These are phyloP conservation scores for Oxyscelio sp. DNA, from an alignment of 2,888 invertebrate species.

Conservation along the genomic window DNA sequence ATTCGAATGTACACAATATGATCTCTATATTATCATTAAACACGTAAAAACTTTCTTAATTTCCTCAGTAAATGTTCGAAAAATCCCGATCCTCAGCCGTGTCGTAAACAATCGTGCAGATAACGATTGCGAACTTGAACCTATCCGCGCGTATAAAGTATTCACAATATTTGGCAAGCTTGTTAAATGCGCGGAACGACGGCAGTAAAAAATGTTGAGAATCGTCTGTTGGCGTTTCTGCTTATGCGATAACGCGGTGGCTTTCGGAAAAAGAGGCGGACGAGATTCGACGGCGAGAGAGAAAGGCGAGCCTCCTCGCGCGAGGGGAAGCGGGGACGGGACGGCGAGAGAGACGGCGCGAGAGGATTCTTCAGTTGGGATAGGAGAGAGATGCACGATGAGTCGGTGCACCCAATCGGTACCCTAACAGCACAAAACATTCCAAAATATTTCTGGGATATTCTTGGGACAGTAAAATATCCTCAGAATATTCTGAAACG, in stretches of 20 bases:
- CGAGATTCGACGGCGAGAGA: too few relatives aligned
- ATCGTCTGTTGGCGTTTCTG: slow-evolving; percentile 44
- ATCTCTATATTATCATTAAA: slow-evolving; percentile 57
- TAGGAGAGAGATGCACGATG: too few relatives aligned
- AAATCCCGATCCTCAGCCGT: slow-evolving; percentile 28
- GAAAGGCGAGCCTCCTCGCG: too few relatives aligned
- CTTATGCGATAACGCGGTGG: slow-evolving; percentile 26
- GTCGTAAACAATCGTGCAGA: slow-evolving; percentile 47
- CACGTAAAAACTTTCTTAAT: slow-evolving; percentile 56
- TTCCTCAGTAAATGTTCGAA: slow-evolving; percentile 20
- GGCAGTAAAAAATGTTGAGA: slow-evolving; percentile 60
- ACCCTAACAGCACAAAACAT: too few relatives aligned
- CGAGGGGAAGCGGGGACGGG: too few relatives aligned
- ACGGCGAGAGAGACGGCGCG: too few relatives aligned
- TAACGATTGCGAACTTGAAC: slow-evolving; percentile 60
- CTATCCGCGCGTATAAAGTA: slow-evolving; percentile 52
- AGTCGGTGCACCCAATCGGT: too few relatives aligned
- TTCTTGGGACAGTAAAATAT: too few relatives aligned
- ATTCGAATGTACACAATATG: slow-evolving; percentile 45
- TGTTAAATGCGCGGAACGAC: slow-evolving; percentile 44
- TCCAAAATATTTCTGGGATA: too few relatives aligned
- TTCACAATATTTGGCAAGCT: slow-evolving; percentile 56
- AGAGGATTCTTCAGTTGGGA: too few relatives aligned
- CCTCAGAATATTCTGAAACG: too few relatives aligned
- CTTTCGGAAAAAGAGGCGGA: too few relatives aligned